Conservation (phyloP, 2,888 invertebrate species). For the Macrosoma leucophasiata region DNA sequence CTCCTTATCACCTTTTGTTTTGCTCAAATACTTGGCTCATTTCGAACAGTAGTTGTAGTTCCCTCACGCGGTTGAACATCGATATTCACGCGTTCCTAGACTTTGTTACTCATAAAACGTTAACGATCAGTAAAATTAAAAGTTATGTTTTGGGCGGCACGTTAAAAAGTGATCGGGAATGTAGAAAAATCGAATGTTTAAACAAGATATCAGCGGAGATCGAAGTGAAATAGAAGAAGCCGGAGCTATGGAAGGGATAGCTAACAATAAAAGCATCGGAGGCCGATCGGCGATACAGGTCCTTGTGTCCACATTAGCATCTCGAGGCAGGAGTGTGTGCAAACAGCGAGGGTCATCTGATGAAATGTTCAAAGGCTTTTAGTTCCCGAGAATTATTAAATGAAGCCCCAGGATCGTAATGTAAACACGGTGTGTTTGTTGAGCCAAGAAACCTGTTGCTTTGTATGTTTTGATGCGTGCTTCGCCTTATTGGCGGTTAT, state of each 20-base stretch:
- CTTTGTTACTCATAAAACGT: background rate
- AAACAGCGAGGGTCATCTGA: conserved; percentile 75
- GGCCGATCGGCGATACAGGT: conserved; percentile 72
- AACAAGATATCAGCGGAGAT: conserved; percentile 53
- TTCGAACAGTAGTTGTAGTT: no score
- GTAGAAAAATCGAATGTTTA: conserved; percentile 37
- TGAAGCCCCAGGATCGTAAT: conserved; percentile 74
- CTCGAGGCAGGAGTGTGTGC: conserved; percentile 71
- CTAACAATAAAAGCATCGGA: conserved; percentile 67
- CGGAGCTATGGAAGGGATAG: conserved; percentile 49
- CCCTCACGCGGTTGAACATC: no score
- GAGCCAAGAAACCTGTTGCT: conserved; percentile 72
- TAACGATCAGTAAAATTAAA: background rate
- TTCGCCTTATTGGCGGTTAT: conserved; percentile 71
- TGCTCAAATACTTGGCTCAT: conserved; percentile 63
- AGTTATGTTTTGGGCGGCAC: conserved; percentile 3
- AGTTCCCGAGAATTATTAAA: conserved; percentile 77
- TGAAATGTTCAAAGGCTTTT: conserved; percentile 77
- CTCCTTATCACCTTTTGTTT: conserved; percentile 74
- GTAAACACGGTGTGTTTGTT: conserved; percentile 69
- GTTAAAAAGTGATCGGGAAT: conserved; percentile 19
- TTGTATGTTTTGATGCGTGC: conserved; percentile 68
- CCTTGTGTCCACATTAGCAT: conserved; percentile 76
- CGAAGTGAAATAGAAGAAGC: conserved; percentile 66
- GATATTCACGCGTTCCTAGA: no score